A percentile compares a stretch with the other conserved stretches of the same genome.
These are phyloP conservation scores for Melipona beecheii DNA, from an alignment of 2,888 invertebrate species.

Conservation along the genomic window DNA sequence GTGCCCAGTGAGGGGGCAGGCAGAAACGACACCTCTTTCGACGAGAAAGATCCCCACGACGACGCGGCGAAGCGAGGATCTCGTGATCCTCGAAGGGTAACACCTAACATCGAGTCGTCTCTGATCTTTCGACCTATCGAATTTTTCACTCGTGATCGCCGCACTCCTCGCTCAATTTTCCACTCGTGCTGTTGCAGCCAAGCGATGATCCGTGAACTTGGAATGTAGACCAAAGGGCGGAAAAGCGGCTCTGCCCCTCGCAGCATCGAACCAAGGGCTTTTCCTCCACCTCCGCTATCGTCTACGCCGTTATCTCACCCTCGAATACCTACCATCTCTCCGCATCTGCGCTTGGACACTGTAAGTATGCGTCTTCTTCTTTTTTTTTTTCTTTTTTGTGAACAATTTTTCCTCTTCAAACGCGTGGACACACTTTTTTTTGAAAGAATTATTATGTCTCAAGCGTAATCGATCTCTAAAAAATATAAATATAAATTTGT, in stretches of 20 bases:
- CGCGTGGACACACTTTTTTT: not conserved
- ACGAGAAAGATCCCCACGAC: not conserved
- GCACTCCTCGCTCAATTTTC: slow-evolving; percentile 23
- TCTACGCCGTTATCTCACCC: slow-evolving; percentile 51
- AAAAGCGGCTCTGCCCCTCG: slow-evolving; percentile 74
- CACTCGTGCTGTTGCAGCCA: slow-evolving; percentile 71
- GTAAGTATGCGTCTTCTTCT: slow-evolving; percentile 29
- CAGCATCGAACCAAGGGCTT: slow-evolving; percentile 72
- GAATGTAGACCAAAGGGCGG: slow-evolving; percentile 77
- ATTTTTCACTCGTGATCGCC: slow-evolving; percentile 30
- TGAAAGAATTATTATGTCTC: too few relatives aligned
- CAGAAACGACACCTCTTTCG: not conserved
- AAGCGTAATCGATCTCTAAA: too few relatives aligned
- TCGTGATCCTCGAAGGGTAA: not conserved
- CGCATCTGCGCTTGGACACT: slow-evolving; percentile 41
- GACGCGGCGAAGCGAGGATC: not conserved
- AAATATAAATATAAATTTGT: too few relatives aligned
- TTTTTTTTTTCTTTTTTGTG: not conserved
- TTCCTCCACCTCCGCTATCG: slow-evolving; percentile 65
- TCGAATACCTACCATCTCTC: slow-evolving; percentile 34
- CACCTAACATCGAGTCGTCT: not conserved
- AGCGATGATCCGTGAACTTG: slow-evolving; percentile 75
- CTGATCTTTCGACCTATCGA: slow-evolving; percentile 40
- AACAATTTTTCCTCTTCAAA: not conserved
- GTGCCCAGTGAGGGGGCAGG: too few relatives aligned